Evolutionary conservation across 2,797 vertebrate genomes (phyloP).

Genomic region (Trachurus trachurus): DNA sequence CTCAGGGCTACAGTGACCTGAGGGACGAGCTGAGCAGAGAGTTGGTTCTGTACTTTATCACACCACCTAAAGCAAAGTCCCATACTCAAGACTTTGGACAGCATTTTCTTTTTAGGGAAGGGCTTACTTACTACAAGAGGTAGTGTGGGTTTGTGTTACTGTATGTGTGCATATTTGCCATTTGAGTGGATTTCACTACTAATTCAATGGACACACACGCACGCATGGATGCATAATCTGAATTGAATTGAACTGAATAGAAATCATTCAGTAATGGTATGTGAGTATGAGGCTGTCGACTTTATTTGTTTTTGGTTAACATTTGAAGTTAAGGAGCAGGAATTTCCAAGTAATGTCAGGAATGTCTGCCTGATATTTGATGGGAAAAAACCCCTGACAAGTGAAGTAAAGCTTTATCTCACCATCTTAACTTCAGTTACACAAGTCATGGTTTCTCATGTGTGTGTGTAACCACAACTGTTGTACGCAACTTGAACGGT

Average conservation of each 20-base stretch:
- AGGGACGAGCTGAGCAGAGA: constrained; percentile 33
- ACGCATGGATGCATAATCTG: not conserved
- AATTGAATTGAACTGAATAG: constrained; percentile 14
- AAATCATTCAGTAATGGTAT: not conserved
- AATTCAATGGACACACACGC: not conserved
- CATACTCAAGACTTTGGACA: constrained; percentile 4
- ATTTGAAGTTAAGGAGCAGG: not conserved
- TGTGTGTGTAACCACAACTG: not conserved
- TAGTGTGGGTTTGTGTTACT: constrained; percentile 1
- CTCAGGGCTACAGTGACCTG: constrained; percentile 64
- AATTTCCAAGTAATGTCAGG: not conserved
- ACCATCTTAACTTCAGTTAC: not conserved
- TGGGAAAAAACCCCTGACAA: not conserved
- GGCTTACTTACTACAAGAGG: not conserved
- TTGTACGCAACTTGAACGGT: not conserved
- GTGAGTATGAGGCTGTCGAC: not conserved
- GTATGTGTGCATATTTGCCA: not conserved
- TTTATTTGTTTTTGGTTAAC: not conserved
- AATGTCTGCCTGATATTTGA: not conserved
- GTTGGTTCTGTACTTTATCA: constrained; percentile 43
- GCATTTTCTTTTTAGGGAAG: constrained; percentile 1
- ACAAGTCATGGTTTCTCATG: not conserved
- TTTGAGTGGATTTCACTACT: constrained; percentile 15
- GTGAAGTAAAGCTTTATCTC: not conserved
- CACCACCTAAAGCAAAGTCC: constrained; percentile 42